Conservation (phyloP, 2,797 vertebrate genomes). For the Bovichtus variegatus region DNA sequence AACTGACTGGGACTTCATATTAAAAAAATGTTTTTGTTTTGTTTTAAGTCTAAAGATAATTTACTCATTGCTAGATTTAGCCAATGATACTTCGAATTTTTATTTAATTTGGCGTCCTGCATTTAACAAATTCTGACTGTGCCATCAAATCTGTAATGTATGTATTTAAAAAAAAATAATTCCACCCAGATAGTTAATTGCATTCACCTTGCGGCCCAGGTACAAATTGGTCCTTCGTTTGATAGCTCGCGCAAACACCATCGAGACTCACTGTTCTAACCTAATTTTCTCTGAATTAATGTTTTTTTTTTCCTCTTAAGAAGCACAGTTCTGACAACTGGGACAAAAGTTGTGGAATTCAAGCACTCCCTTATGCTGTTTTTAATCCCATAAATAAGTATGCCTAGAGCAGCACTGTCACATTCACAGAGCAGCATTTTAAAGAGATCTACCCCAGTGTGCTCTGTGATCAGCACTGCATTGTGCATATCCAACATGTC, state of each 20-base stretch:
- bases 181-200: conserved; percentile 30
- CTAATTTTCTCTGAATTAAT: conserved; percentile 25
- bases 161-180: background rate
- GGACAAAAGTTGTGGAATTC: conserved; percentile 65
- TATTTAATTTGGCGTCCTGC: background rate
- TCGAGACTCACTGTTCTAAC: background rate
- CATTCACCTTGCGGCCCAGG: conserved; percentile 23
- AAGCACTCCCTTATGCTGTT: conserved; percentile 66
- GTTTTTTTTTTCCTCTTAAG: conserved; percentile 9
- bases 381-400: conserved; percentile 77
- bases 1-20: conserved; percentile 12
- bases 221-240: conserved; percentile 34
- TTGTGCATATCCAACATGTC: conserved; percentile 77
- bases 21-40: too few relatives aligned
- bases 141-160: conserved; percentile 25
- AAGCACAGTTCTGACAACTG: conserved; percentile 49
- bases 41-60: too few relatives aligned
- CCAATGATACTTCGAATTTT: background rate
- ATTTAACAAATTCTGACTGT: conserved; percentile 9
- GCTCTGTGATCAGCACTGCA: conserved; percentile 70
- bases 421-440: conserved; percentile 64
- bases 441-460: conserved; percentile 68
- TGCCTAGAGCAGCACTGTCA: conserved; percentile 69
- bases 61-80: background rate
- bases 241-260: background rate